These are phyloP conservation scores for Triplophysa dalaica DNA, from an alignment of 2,113 vertebrate species.

Conservation along the genomic window DNA sequence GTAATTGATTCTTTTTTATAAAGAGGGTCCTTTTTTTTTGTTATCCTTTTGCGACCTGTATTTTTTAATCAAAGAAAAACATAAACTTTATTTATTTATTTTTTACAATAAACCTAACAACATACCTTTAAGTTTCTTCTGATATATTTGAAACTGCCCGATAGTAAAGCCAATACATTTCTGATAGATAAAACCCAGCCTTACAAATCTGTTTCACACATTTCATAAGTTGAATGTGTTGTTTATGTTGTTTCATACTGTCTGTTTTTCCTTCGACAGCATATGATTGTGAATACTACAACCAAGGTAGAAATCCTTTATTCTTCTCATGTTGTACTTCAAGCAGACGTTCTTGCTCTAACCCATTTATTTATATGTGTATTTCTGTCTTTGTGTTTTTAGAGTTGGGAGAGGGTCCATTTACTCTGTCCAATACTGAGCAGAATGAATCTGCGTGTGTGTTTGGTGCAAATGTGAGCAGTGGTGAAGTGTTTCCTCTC, in stretches of 20 bases:
- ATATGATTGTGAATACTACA: slow-evolving; percentile 96
- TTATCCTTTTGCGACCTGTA: too few relatives aligned
- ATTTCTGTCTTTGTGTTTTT: neutral
- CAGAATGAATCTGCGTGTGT: slow-evolving; percentile 83
- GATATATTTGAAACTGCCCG: too few relatives aligned
- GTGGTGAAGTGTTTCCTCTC: slow-evolving; percentile 84
- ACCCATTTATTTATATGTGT: neutral
- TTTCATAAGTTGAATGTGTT: neutral
- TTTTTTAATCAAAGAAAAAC: too few relatives aligned
- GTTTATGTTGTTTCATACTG: neutral
- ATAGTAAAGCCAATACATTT: too few relatives aligned
- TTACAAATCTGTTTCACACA: neutral
- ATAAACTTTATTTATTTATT: too few relatives aligned
- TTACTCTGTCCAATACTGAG: slow-evolving; percentile 83
- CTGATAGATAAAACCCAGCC: too few relatives aligned
- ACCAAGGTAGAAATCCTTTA: slow-evolving; percentile 80
- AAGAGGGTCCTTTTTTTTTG: too few relatives aligned
- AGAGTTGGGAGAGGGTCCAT: slow-evolving; percentile 94
- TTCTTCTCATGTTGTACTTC: neutral
- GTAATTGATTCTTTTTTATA: too few relatives aligned
- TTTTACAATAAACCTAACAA: too few relatives aligned
- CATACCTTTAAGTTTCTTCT: too few relatives aligned
- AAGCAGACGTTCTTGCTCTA: neutral
- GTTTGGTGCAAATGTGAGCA: slow-evolving; percentile 87
- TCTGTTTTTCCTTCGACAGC: slow-evolving; percentile 75